phyloP scores from a whole-genome alignment of 64 coral and sea anemone species.

The Astreopora myriophthalma region DNA sequence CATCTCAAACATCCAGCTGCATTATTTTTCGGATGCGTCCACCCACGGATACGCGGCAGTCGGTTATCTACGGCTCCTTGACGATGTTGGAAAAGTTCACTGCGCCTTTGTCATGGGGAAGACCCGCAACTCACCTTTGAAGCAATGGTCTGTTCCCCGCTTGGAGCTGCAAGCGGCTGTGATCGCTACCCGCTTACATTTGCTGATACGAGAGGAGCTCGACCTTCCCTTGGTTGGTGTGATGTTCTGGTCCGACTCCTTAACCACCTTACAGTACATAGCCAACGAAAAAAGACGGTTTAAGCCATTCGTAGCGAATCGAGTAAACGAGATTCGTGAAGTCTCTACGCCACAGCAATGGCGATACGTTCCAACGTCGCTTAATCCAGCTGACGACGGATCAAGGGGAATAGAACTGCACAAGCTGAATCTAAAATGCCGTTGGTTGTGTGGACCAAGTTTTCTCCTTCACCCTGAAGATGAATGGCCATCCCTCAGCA shows the following conservation, averaged over 20 bases:
- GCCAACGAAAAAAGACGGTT: constrained; percentile 30
- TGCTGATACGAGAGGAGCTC: neutral
- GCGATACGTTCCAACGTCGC: neutral
- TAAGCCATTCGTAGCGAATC: constrained; percentile 48
- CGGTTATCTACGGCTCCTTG: neutral
- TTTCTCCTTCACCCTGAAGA: constrained; percentile 7
- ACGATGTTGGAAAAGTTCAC: constrained; percentile 32
- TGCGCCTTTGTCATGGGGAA: constrained; percentile 51
- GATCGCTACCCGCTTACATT: neutral
- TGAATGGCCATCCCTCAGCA: neutral
- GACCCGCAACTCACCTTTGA: constrained; percentile 23
- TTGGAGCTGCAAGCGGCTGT: constrained; percentile 51
- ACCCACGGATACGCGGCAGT: constrained; percentile 8
- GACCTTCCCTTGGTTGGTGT: neutral
- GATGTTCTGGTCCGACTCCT: constrained; percentile 33
- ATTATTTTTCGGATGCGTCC: constrained; percentile 23
- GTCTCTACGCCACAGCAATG: constrained; percentile 13
- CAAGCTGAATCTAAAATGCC: neutral
- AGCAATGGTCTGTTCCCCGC: constrained; percentile 38
- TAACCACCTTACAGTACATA: constrained; percentile 15
- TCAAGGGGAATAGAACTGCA: neutral
- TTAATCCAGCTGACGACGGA: constrained; percentile 40
- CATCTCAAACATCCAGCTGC: neutral
- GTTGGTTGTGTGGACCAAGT: constrained; percentile 17
- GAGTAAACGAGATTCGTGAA: constrained; percentile 29